These are phyloP conservation scores for Meghimatium bilineatum DNA, from an alignment of 2,888 invertebrate species.

Conservation along the genomic window DNA sequence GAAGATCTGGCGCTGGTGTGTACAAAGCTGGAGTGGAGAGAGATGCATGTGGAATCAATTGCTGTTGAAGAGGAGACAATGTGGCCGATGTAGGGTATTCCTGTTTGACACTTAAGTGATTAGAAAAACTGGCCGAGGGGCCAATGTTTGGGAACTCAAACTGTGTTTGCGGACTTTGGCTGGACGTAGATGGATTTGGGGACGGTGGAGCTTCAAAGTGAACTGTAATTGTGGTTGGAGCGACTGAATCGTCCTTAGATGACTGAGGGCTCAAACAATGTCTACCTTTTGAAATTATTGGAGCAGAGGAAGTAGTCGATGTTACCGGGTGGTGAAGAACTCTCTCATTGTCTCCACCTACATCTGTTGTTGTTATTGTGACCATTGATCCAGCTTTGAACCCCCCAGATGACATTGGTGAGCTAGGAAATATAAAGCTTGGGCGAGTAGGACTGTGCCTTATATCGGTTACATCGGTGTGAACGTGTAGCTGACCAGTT, in stretches of 20 bases:
- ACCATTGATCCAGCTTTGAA: conserved; percentile 59
- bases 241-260: conserved; percentile 42
- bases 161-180: conserved; percentile 65
- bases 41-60: conserved; percentile 14
- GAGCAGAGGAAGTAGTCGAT: conserved; percentile 21
- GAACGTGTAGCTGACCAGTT: conserved; percentile 50
- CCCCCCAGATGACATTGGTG: conserved; percentile 16
- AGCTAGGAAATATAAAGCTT: conserved; percentile 53
- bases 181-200: conserved; percentile 67
- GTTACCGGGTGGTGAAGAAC: conserved; percentile 39
- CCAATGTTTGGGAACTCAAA: conserved; percentile 66
- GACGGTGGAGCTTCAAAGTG: conserved; percentile 75
- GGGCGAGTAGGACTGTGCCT: conserved; percentile 45
- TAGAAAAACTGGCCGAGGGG: conserved; percentile 47
- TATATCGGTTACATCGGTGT: conserved; percentile 48
- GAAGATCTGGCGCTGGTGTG: conserved; percentile 41
- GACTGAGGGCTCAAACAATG: background rate
- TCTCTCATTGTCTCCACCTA: conserved; percentile 56
- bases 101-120: conserved; percentile 47
- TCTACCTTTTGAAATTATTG: background rate
- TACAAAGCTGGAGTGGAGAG: conserved; percentile 34
- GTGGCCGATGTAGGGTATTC: conserved; percentile 23
- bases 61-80: conserved; percentile 34
- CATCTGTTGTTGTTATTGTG: conserved; percentile 70
- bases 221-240: conserved; percentile 69